These are phyloP conservation scores for Synergus umbraculus DNA, from an alignment of 2,888 invertebrate species.

Conservation along the genomic window DNA sequence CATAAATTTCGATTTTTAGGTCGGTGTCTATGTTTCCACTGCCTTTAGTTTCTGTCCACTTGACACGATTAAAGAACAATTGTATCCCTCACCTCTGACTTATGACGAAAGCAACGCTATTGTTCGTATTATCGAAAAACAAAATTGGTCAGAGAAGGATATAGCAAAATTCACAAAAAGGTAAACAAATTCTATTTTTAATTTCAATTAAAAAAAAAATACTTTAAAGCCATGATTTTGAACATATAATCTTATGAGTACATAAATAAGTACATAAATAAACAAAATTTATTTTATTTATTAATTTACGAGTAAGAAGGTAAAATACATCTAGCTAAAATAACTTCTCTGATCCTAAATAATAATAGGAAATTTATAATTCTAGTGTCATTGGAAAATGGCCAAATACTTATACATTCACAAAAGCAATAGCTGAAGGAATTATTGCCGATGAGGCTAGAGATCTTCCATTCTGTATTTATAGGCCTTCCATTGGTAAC, in stretches of 20 bases:
- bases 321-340: no score
- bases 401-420: conserved; percentile 93
- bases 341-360: no score
- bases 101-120: conserved; percentile 76
- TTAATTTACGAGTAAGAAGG: neutral
- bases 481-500: conserved; percentile 89
- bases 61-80: conserved; percentile 73
- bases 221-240: no score
- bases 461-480: conserved; percentile 85
- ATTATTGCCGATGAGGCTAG: conserved; percentile 81
- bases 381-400: conserved; percentile 78
- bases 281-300: neutral
- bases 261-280: no score
- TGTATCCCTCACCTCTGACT: conserved; percentile 76
- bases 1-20: conserved; percentile 74
- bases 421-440: conserved; percentile 90
- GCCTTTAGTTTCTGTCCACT: conserved; percentile 86
- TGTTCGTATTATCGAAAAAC: conserved; percentile 65
- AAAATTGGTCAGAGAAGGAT: conserved; percentile 68
- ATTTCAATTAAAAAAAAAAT: no score
- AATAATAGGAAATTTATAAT: neutral
- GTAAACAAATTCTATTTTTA: conserved; percentile 75
- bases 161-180: conserved; percentile 77
- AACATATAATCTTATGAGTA: no score
- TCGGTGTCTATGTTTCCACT: conserved; percentile 87